These are phyloP conservation scores for Macropus fuliginosus DNA, from an alignment of 2,797 vertebrate genomes.

Conservation along the genomic window DNA sequence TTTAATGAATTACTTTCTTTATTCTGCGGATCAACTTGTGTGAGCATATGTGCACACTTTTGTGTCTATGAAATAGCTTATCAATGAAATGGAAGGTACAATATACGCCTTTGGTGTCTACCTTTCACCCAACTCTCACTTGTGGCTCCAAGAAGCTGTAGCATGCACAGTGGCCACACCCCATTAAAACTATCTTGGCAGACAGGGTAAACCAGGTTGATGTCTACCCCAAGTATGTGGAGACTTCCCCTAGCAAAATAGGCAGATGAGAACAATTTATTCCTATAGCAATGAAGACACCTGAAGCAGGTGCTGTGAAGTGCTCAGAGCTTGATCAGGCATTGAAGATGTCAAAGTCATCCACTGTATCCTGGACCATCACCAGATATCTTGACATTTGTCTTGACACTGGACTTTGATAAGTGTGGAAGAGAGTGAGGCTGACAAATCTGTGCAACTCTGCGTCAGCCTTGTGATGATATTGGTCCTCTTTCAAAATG, in stretches of 20 bases:
- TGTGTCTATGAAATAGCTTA: slow-evolving; percentile 11
- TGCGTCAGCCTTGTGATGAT: not conserved
- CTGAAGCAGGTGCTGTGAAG: not conserved
- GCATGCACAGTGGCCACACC: not conserved
- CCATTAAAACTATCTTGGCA: not conserved
- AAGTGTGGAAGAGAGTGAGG: not conserved
- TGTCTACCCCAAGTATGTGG: not conserved
- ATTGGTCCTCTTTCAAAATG: not conserved
- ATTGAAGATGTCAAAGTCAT: not conserved
- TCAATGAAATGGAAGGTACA: not conserved
- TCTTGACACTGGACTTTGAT: not conserved
- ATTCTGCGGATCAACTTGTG: too few relatives aligned
- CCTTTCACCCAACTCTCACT: not conserved
- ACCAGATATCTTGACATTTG: not conserved
- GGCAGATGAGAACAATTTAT: not conserved
- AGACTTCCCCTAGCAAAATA: not conserved
- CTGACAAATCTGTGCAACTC: not conserved
- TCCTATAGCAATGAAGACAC: not conserved
- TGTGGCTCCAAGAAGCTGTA: not conserved
- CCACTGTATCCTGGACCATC: not conserved
- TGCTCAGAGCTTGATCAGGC: not conserved
- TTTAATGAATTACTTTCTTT: not conserved
- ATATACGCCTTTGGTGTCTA: not conserved
- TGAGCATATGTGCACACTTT: not conserved
- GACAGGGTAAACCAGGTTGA: not conserved